phyloP scores from a whole-genome alignment of 2,888 invertebrate genomes.

The Cantharis rustica region DNA sequence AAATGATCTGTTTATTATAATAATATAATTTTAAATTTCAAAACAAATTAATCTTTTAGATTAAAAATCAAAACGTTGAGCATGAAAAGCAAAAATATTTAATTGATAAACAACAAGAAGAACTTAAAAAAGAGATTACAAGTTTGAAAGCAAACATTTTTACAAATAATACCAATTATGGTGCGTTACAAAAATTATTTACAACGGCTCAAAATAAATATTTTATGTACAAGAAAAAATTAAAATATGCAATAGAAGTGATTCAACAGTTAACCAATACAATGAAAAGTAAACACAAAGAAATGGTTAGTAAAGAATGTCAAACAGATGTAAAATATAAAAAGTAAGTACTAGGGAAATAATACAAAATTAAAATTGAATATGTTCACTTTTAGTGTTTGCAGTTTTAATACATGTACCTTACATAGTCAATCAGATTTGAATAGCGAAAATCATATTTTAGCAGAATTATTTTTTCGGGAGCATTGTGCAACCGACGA shows the following conservation, averaged over 20 bases:
- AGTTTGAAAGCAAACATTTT: not conserved
- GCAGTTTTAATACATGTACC: not conserved
- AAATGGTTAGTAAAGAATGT: constrained; percentile 6
- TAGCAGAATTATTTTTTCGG: not conserved
- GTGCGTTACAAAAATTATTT: not conserved
- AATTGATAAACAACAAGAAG: constrained; percentile 6
- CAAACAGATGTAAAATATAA: constrained; percentile 9
- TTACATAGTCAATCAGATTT: not conserved
- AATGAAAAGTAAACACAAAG: not conserved
- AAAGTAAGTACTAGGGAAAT: not conserved
- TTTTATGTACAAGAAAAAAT: constrained; percentile 25
- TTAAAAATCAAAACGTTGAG: not conserved
- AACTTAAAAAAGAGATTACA: constrained; percentile 9
- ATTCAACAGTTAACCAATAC: constrained; percentile 13
- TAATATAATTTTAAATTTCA: not conserved
- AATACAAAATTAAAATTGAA: not conserved
- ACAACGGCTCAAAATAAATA: constrained; percentile 20
- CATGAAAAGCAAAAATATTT: constrained; percentile 6
- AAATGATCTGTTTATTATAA: no score
- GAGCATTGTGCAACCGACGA: not conserved
- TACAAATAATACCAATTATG: not conserved
- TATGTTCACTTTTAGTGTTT: not conserved
- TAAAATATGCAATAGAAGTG: constrained; percentile 21
- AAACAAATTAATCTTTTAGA: constrained; percentile 3
- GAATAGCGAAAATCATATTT: not conserved